A percentile compares a stretch with the other conserved stretches of the same genome.
Conservation (phyloP, 1,140 invertebrate genomes). For the Phortica variegata region DNA sequence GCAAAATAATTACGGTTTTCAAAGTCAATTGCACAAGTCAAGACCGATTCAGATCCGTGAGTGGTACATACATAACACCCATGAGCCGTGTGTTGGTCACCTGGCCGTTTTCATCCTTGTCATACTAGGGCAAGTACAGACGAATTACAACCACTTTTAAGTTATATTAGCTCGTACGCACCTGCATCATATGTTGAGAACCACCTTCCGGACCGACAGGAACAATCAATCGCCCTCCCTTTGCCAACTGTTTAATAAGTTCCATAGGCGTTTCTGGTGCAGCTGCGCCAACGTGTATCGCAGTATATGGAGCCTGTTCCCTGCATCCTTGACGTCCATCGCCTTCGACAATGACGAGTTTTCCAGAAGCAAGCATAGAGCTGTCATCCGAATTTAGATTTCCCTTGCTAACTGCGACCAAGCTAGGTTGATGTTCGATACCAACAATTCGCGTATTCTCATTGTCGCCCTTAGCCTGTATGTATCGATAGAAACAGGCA, state of each 20-base stretch:
- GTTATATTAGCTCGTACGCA: slow-evolving; percentile 20
- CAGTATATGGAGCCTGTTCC: slow-evolving; percentile 72
- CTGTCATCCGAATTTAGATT: slow-evolving; percentile 80
- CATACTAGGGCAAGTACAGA: slow-evolving; percentile 64
- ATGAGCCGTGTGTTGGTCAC: slow-evolving; percentile 80
- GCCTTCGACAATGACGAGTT: slow-evolving; percentile 73
- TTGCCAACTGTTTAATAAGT: slow-evolving; percentile 68
- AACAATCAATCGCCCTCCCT: slow-evolving; percentile 86
- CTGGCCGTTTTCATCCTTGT: slow-evolving; percentile 81
- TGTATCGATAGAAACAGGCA: slow-evolving; percentile 75
- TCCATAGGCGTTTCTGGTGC: slow-evolving; percentile 74
- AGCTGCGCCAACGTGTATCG: slow-evolving; percentile 79
- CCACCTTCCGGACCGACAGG: slow-evolving; percentile 84
- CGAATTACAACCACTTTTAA: neutral
- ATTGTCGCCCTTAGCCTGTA: slow-evolving; percentile 58
- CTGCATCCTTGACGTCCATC: slow-evolving; percentile 81
- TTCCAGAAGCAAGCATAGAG: slow-evolving; percentile 65
- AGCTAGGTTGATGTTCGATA: slow-evolving; percentile 88
- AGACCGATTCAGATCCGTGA: slow-evolving; percentile 71
- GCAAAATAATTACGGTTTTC: slow-evolving; percentile 8
- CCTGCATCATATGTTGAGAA: slow-evolving; percentile 79
- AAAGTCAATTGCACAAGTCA: slow-evolving; percentile 27
- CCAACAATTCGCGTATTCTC: slow-evolving; percentile 70
- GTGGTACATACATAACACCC: slow-evolving; percentile 95
- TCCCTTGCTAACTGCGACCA: slow-evolving; percentile 72